Evolutionary conservation across 2,888 invertebrate genomes (phyloP).

Genomic region (Meta bourneti): DNA sequence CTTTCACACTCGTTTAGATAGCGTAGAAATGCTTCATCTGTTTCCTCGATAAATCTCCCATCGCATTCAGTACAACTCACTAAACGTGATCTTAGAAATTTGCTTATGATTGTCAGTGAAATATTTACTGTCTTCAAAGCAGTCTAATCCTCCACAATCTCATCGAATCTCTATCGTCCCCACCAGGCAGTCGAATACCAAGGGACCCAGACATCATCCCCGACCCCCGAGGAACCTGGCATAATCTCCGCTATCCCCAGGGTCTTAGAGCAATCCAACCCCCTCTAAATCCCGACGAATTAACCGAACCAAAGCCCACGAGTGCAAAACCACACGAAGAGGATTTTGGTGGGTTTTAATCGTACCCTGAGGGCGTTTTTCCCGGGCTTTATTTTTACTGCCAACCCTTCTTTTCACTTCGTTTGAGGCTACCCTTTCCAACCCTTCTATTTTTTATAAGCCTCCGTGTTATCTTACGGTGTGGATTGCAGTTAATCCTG

Average conservation of each 20-base stretch:
- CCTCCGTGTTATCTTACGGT: slow-evolving; percentile 26
- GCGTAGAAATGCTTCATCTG: too few species aligned
- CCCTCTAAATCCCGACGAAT: slow-evolving; percentile 42
- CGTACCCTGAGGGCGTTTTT: slow-evolving; percentile 51
- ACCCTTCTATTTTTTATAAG: slow-evolving; percentile 20
- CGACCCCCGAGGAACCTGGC: slow-evolving; percentile 1
- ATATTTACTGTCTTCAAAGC: too few species aligned
- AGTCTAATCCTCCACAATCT: too few species aligned
- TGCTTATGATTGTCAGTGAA: too few species aligned
- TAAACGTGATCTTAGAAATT: too few species aligned
- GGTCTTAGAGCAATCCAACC: background rate
- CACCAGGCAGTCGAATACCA: background rate
- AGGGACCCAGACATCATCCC: background rate
- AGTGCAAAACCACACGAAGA: slow-evolving; percentile 31
- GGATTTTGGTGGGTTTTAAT: slow-evolving; percentile 53
- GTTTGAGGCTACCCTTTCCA: background rate
- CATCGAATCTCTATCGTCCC: background rate
- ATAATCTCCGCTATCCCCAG: background rate
- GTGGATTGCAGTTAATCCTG: slow-evolving; percentile 56
- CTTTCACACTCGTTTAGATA: too few species aligned
- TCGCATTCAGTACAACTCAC: too few species aligned
- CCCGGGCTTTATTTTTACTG: background rate
- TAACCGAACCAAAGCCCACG: slow-evolving; percentile 8
- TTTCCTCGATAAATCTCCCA: too few species aligned
- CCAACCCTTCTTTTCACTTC: background rate